These are phyloP conservation scores for Abramis brama DNA, from an alignment of 2,113 vertebrate species.

Conservation along the genomic window DNA sequence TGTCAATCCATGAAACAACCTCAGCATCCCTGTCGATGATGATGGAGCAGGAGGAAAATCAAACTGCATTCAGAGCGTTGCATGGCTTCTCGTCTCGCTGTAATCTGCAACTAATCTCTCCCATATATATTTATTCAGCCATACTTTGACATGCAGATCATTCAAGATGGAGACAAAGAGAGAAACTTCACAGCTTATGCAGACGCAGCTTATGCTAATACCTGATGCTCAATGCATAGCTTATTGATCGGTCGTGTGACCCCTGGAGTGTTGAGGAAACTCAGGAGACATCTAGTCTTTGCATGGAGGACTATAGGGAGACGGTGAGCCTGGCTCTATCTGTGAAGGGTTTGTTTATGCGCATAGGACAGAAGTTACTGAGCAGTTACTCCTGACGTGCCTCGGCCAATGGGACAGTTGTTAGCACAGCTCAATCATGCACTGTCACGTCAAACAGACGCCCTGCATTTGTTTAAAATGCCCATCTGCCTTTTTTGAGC, in stretches of 20 bases:
- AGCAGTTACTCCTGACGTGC: conserved; percentile 16
- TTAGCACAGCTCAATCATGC: conserved; percentile 14
- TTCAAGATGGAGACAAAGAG: not conserved
- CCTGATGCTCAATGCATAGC: conserved; percentile 2
- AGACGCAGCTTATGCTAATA: conserved; percentile 6
- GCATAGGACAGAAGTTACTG: conserved; percentile 30
- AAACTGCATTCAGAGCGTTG: conserved; percentile 43
- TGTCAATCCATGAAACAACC: conserved; percentile 44
- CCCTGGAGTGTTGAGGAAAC: conserved; percentile 16
- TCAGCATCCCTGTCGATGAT: conserved; percentile 29
- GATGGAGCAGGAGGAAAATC: conserved; percentile 38
- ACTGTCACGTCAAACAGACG: not conserved
- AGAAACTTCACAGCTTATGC: conserved; percentile 25
- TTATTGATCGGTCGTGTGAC: conserved; percentile 20
- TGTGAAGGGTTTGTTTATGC: conserved; percentile 6
- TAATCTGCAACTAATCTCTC: conserved; percentile 43
- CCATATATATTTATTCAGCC: conserved; percentile 33
- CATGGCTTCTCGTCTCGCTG: conserved; percentile 31
- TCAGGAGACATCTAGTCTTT: conserved; percentile 9
- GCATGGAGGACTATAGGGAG: not conserved
- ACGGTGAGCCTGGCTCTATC: not conserved
- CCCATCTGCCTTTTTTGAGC: conserved; percentile 23
- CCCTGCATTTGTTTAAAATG: conserved; percentile 20
- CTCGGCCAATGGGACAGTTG: conserved; percentile 2
- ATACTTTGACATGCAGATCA: conserved; percentile 36